Conservation (phyloP, 2,113 vertebrate species). For the Serranochromis macrocephalus region DNA sequence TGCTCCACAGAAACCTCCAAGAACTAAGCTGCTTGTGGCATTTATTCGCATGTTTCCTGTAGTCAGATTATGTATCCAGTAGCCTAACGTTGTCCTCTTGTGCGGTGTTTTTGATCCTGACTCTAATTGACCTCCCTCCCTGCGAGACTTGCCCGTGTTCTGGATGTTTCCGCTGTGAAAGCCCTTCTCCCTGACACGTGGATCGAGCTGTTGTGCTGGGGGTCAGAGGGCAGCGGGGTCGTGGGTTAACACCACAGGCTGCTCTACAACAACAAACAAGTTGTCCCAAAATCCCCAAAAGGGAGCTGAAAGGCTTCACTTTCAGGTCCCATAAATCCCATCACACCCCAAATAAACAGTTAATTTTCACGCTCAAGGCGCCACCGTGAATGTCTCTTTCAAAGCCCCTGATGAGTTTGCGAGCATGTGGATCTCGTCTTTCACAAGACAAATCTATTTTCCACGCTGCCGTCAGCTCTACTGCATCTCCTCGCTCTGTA, state of each 20-base stretch:
- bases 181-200: constrained; percentile 59
- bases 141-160: not conserved
- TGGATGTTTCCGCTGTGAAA: constrained; percentile 39
- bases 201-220: constrained; percentile 40
- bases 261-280: constrained; percentile 62
- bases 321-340: constrained; percentile 19
- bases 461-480: not conserved
- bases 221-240: constrained; percentile 52
- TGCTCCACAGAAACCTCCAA: not conserved
- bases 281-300: constrained; percentile 12
- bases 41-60: constrained; percentile 24
- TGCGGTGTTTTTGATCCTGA: constrained; percentile 26
- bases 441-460: not conserved
- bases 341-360: not conserved
- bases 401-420: not conserved
- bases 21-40: not conserved
- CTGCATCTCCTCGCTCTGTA: not conserved
- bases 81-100: not conserved
- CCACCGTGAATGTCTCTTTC: not conserved
- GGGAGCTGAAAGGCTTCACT: not conserved
- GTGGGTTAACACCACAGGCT: constrained; percentile 62
- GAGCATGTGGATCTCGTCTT: not conserved
- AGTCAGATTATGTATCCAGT: constrained; percentile 15
- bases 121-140: not conserved
- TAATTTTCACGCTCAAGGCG: not conserved